Evolutionary conservation across 2,888 invertebrate genomes (phyloP).

Genomic region (Brachypterus glaber): DNA sequence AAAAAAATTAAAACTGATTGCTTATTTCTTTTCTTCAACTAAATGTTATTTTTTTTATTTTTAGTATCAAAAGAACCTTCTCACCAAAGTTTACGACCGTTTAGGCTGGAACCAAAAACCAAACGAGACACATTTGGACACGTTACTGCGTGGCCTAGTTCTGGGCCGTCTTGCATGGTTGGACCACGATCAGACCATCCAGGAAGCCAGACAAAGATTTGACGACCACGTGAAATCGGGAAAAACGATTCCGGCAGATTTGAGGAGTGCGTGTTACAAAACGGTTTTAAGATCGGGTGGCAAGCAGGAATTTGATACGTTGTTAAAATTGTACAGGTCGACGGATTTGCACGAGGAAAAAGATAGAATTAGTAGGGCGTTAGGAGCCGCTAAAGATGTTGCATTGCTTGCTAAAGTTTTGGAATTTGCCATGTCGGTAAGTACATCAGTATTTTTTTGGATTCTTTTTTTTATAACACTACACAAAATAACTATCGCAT

Average conservation of each 20-base stretch:
- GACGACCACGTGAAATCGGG: conserved; percentile 55
- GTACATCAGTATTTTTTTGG: conserved; percentile 23
- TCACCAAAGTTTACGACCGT: conserved; percentile 58
- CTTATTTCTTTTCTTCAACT: too few relatives aligned
- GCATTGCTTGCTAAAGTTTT: conserved; percentile 63
- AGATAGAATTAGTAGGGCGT: conserved; percentile 75
- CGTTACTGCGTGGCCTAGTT: conserved; percentile 75
- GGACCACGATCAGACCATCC: conserved; percentile 66
- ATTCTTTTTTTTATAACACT: neutral
- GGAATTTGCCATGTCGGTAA: conserved; percentile 72
- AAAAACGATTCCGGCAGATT: conserved; percentile 66
- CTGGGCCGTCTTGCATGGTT: conserved; percentile 73
- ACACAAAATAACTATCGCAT: too few relatives aligned
- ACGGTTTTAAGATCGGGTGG: conserved; percentile 68
- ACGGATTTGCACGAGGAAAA: conserved; percentile 90
- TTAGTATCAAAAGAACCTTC: conserved; percentile 61
- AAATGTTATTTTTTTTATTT: too few relatives aligned
- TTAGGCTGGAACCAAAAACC: conserved; percentile 76
- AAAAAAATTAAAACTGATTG: too few relatives aligned
- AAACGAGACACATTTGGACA: conserved; percentile 79
- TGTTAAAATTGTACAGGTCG: conserved; percentile 72
- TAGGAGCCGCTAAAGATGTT: conserved; percentile 71
- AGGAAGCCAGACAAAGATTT: conserved; percentile 66
- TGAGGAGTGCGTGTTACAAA: conserved; percentile 78
- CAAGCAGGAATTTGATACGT: conserved; percentile 59